Percentiles rank a stretch among this genome's conserved stretches.
Conservation (phyloP, 2,113 vertebrate species). For the Panurus biarmicus region DNA sequence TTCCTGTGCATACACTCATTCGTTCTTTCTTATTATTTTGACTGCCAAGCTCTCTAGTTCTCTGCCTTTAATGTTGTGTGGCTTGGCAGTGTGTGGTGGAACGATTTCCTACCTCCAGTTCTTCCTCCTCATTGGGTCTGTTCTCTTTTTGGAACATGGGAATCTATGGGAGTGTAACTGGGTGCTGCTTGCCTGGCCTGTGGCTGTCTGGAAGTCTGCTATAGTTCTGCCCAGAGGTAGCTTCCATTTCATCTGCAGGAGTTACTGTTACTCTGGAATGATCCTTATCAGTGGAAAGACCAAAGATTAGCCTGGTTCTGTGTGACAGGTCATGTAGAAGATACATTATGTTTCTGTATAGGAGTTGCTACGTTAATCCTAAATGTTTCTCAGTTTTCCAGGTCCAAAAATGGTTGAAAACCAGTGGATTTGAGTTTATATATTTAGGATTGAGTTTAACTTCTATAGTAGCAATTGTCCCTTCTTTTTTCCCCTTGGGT, state of each 20-base stretch:
- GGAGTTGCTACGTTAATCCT: neutral
- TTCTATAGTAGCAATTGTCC: neutral
- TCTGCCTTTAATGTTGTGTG: neutral
- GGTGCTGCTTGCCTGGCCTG: neutral
- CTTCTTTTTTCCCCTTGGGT: neutral
- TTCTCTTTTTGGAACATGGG: rapidly evolving
- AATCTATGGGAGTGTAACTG: rapidly evolving
- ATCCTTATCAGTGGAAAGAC: neutral
- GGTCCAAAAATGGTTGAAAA: neutral
- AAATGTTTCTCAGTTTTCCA: neutral
- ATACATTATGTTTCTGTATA: neutral
- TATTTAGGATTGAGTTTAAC: neutral
- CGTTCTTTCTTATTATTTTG: neutral
- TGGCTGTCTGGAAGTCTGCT: rapidly evolving
- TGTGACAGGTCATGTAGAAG: neutral
- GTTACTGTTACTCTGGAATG: neutral
- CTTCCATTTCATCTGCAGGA: neutral
- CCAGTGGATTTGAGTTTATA: neutral
- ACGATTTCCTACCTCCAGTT: neutral
- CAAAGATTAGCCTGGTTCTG: neutral
- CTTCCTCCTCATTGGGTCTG: neutral
- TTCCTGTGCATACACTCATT: neutral
- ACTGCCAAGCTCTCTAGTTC: neutral
- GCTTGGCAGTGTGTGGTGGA: neutral
- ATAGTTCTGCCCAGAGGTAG: rapidly evolving